These are phyloP conservation scores for Cichlasoma orientale DNA, from an alignment of 2,797 vertebrate species.

Conservation along the genomic window DNA sequence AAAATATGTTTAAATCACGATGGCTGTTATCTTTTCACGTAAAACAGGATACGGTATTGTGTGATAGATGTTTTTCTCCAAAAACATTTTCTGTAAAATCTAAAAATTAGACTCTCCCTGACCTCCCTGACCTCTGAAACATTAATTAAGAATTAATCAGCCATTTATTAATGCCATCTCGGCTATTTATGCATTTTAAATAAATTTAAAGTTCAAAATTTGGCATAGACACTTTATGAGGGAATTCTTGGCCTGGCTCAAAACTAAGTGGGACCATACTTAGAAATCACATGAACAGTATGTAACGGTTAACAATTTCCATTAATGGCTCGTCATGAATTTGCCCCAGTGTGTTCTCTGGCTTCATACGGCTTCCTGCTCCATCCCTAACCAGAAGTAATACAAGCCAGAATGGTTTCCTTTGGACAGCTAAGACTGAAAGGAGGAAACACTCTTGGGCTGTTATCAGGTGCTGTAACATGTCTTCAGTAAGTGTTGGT, in stretches of 20 bases:
- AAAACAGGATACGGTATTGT: not conserved
- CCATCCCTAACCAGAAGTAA: constrained; percentile 1
- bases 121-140: not conserved
- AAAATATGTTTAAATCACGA: not conserved
- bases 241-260: no score
- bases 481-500: constrained; percentile 38
- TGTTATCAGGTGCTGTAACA: constrained; percentile 43
- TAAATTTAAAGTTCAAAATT: not conserved
- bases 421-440: constrained; percentile 8
- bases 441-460: not conserved
- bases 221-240: not conserved
- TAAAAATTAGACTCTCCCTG: not conserved
- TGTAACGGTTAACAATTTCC: constrained; percentile 69
- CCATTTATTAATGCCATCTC: no score
- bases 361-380: constrained; percentile 29
- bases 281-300: not conserved
- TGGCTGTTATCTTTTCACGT: not conserved
- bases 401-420: constrained; percentile 10
- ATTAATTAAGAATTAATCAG: no score
- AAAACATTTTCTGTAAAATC: not conserved
- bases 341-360: constrained; percentile 74
- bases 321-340: constrained; percentile 76
- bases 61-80: not conserved
- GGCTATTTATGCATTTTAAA: no score
- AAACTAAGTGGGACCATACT: not conserved